Base-by-base conservation (phyloP, 2,113 vertebrate species). In the Myotis davidii region DNA sequence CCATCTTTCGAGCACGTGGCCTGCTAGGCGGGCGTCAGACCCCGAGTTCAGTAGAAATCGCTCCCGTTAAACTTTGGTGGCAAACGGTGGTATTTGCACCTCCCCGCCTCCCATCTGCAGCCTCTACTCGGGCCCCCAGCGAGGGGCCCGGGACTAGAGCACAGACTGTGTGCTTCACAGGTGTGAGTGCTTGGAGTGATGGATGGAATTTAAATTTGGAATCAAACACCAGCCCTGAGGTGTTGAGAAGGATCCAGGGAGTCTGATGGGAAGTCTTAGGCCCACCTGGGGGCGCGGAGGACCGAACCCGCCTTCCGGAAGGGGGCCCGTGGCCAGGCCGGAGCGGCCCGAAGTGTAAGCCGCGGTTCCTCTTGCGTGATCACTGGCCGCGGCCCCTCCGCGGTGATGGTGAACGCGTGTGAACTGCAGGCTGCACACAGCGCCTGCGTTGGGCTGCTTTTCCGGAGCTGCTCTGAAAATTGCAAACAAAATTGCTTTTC, bases 401-500 rank as follows among this genome's bases (percentile, higher is more conserved):
- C 56, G 9, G 88, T 97, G 97, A 82, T 74, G 96, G 85, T 94
- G 69, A 97, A 73, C 95, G 94, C 92, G 96, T 87, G 73, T 94
- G 94, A 98, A 97, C 95, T 96, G 82, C 82, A 98, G 97, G 50
- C 91, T 83, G 90, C 85, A 61, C 67, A 81, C 85, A 84, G 83
- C 97, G 97, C 92, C 74, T 97, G 97, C 94, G 92, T 97, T 97
- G 96, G 98, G 94, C 97, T 98, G 97, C 91, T 96, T 96, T 97
- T 98, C 95, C 92, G 25, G 93, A 96, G 96, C 95, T 91, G 78
- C 81, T 96, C 94, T 95, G 97, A 98, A 98, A 97, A 98, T 95
- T 95, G 95, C 95, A 98, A 98, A 98, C 97, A 98, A 98, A 98
- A 98, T 98, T 98, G 98, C 97, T 98, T 98, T 98, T 98, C 97